Evolutionary conservation across 2,888 invertebrate genomes (phyloP).

Genomic region (Synergus japonicus): DNA sequence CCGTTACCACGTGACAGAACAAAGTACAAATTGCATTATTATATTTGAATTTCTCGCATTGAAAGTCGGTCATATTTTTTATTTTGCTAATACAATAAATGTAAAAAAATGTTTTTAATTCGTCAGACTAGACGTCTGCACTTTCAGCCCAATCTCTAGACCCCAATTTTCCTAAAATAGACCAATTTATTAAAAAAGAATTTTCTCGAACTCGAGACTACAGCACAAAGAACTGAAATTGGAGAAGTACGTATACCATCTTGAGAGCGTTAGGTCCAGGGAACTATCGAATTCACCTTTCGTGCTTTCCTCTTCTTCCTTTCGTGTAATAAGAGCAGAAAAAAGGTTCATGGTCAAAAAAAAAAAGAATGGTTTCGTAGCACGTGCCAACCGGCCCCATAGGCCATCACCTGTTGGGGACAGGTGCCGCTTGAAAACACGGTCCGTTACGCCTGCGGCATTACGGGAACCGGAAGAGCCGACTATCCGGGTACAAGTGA

Average conservation of each 20-base stretch:
- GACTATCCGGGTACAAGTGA: conserved; percentile 41
- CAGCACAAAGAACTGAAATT: conserved; percentile 8
- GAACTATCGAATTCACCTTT: conserved; percentile 2
- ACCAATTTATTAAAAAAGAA: too few relatives aligned
- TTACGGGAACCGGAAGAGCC: conserved; percentile 57
- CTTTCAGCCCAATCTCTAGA: too few relatives aligned
- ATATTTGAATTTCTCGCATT: background rate
- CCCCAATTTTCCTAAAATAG: too few relatives aligned
- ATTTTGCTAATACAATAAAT: background rate
- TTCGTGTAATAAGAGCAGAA: conserved; percentile 23
- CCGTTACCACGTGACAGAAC: conserved; percentile 16
- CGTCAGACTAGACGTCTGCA: too few relatives aligned
- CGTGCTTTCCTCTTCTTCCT: background rate
- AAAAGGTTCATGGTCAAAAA: conserved; percentile 23
- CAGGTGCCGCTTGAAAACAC: conserved; percentile 65
- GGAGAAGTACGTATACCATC: background rate
- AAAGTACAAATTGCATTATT: background rate
- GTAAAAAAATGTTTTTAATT: too few relatives aligned
- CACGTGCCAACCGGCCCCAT: conserved; percentile 58
- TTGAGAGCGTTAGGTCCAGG: conserved; percentile 30
- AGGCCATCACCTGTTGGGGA: conserved; percentile 69
- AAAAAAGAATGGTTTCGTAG: conserved; percentile 47
- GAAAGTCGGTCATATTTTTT: background rate
- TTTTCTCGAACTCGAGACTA: too few relatives aligned
- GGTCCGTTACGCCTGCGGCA: conserved; percentile 48